Percentiles rank a stretch among this genome's conserved stretches.
Conservation (phyloP, 2,113 vertebrate genomes). For the Macquaria ambigua region DNA sequence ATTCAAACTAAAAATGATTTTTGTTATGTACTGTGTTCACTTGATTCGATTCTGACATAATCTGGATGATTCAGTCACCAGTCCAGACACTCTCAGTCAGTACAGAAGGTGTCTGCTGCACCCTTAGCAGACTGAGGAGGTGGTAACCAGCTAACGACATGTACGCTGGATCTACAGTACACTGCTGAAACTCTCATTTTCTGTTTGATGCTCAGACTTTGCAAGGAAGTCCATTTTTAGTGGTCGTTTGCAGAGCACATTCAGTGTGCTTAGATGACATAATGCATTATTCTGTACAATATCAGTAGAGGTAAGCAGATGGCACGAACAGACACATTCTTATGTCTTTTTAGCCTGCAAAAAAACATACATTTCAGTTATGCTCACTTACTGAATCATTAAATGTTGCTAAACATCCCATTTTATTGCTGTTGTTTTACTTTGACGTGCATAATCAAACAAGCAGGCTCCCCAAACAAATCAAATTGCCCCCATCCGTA, state of each 20-base stretch:
- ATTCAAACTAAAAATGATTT: constrained; percentile 13
- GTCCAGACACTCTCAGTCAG: constrained; percentile 50
- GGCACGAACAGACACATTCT: background rate
- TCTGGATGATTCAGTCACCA: constrained; percentile 50
- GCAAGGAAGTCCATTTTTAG: background rate
- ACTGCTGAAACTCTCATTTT: constrained; percentile 22
- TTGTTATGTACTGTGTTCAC: background rate
- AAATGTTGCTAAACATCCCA: background rate
- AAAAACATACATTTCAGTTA: background rate
- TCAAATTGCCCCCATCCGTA: constrained; percentile 1
- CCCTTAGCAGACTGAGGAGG: constrained; percentile 61
- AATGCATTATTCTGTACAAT: background rate
- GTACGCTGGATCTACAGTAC: constrained; percentile 33
- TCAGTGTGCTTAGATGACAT: background rate
- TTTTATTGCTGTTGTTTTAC: background rate
- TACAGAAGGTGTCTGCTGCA: constrained; percentile 65
- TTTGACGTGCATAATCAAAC: constrained; percentile 5
- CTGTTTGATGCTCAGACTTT: constrained; percentile 12
- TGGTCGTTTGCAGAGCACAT: background rate
- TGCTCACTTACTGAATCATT: background rate
- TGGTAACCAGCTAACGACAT: constrained; percentile 51
- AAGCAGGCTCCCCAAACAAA: background rate
- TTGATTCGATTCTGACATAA: constrained; percentile 49
- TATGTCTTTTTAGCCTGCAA: background rate
- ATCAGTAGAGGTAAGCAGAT: background rate